Conservation (phyloP, 2,888 invertebrate genomes). For the Rhamphomyia laevipes region DNA sequence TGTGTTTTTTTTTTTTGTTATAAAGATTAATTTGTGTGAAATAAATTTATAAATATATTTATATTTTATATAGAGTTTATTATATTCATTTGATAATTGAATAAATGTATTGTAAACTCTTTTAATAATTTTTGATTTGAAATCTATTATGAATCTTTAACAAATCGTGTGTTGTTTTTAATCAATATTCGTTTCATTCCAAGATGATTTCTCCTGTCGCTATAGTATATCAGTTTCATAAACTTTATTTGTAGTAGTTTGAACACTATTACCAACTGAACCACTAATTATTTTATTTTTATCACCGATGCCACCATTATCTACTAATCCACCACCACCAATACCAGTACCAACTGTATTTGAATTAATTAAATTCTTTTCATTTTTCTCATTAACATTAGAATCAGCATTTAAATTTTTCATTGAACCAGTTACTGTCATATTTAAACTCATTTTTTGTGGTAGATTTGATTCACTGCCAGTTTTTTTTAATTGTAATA, state of each 20-base stretch:
- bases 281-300: conserved; percentile 12
- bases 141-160: too few species aligned
- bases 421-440: conserved; percentile 32
- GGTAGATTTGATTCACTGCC: conserved; percentile 80
- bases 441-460: conserved; percentile 67
- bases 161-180: neutral
- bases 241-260: conserved; percentile 62
- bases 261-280: conserved; percentile 11
- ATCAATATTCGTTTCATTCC: conserved; percentile 36
- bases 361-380: conserved; percentile 21
- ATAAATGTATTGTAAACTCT: neutral
- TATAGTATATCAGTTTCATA: conserved; percentile 93
- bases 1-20: too few species aligned
- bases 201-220: conserved; percentile 39
- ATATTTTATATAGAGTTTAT: too few species aligned
- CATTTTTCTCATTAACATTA: conserved; percentile 20
- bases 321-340: conserved; percentile 25
- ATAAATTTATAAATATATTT: too few species aligned
- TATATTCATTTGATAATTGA: neutral
- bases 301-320: conserved; percentile 13
- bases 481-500: conserved; percentile 60
- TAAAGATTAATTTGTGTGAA: too few species aligned
- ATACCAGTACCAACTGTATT: conserved; percentile 4
- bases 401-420: conserved; percentile 24
- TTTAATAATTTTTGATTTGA: too few species aligned